Evolutionary conservation across 2,113 vertebrate genomes (phyloP), one percentile per base, ranked within the genome.

Genomic region (Lates calcarifer): DNA sequence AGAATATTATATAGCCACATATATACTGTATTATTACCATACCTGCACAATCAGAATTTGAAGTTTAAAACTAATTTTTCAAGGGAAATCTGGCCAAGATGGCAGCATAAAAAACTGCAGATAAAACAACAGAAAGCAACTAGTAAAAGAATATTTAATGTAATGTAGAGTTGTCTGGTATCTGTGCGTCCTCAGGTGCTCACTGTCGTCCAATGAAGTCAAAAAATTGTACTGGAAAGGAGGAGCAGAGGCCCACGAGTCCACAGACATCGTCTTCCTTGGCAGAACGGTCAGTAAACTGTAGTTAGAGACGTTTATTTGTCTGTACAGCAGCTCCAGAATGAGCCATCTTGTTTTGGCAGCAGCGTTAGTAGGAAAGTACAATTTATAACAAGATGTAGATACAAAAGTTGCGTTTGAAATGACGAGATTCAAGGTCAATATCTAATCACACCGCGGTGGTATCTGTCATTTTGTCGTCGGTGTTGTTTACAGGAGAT

Each of bases 221-320:
- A 95, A 87, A 90, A 83, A 89, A 35, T 73, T 91, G 65, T 98
- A 98, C 68, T 89, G 92, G 92, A 84, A 91, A 45, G 97, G 97
- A 41, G 97, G 97, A 4, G 93, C 94, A 0, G 97, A 98, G 81
- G 97, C 97, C 75, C 91, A 95, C 0, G 97, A 98, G 78, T 98
- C 97, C 22, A 96, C 96, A 3, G 94, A 94, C 43, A 93, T 97
- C 22, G 81, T 97, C 70, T 97, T 98, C 89, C 84, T 97, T 81
- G 93, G 93, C 77, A 91, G 74, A 89, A 74, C 79, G 85, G 97
- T 97, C 74, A 82, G 93, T 60, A 20, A 24, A 53, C 15, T 51
- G 3, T 0, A 7, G 12, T 22, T 12, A 31, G 15, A 49, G 41
- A 26, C n/a, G 14, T 17, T 2, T 26, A 5, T n/a, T 18, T 28